Evolutionary conservation across 2,113 vertebrate species (phyloP).

Genomic region (Aptenodytes forsteri): DNA sequence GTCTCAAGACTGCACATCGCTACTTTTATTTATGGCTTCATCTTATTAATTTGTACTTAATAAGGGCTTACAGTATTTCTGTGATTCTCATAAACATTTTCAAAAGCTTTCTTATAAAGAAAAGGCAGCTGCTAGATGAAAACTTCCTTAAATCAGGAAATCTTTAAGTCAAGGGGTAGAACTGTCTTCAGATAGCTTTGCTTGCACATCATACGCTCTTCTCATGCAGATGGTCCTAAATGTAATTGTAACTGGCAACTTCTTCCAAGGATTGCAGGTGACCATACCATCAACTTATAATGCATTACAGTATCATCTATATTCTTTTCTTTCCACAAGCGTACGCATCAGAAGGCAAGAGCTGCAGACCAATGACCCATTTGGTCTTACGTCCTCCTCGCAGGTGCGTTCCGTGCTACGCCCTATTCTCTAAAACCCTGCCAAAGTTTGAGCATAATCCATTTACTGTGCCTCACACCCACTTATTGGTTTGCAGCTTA

Average conservation of each 20-base stretch:
- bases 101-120: neutral
- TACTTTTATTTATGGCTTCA: neutral
- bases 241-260: neutral
- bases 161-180: neutral
- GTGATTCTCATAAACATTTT: neutral
- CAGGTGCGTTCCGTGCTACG: neutral
- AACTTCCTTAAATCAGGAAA: neutral
- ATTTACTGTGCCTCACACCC: neutral
- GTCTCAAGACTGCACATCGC: neutral
- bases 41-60: neutral
- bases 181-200: neutral
- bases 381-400: neutral
- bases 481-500: neutral
- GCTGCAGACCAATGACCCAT: neutral
- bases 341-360: accelerated
- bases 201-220: no score
- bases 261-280: neutral
- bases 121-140: neutral
- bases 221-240: neutral
- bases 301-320: neutral
- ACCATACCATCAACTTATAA: neutral
- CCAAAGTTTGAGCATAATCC: neutral
- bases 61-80: neutral
- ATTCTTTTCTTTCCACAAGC: neutral
- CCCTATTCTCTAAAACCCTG: neutral